These are phyloP conservation scores for Megaceryle torquata DNA, from an alignment of 2,113 vertebrate species.

Conservation along the genomic window DNA sequence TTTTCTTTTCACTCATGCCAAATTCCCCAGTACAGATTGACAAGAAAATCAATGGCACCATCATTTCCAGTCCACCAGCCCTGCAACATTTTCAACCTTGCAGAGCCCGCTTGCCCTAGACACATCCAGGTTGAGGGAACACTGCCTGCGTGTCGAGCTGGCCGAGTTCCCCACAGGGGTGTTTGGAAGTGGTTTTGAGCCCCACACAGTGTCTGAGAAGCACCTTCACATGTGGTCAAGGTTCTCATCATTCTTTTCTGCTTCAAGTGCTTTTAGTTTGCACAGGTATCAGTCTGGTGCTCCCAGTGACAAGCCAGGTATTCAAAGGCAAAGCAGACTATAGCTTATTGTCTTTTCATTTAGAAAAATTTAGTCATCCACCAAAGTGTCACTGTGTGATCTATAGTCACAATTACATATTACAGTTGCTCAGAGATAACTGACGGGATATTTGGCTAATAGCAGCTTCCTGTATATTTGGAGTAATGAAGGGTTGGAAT, in stretches of 20 bases:
- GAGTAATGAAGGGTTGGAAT: neutral
- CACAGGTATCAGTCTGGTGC: neutral
- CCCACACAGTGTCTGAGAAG: accelerated
- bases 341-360: neutral
- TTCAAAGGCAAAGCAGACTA: neutral
- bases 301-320: neutral
- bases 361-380: neutral
- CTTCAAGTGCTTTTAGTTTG: neutral
- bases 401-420: neutral
- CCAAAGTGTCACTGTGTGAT: neutral
- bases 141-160: neutral
- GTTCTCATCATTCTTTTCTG: neutral
- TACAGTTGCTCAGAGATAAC: neutral
- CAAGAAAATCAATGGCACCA: accelerated
- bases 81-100: neutral
- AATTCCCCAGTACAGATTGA: neutral
- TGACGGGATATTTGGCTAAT: neutral
- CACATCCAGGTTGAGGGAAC: neutral
- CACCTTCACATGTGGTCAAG: neutral
- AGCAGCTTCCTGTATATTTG: neutral
- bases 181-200: neutral
- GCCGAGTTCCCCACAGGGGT: accelerated
- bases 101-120: neutral
- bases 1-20: neutral
- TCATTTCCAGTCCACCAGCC: neutral